Conservation (phyloP, 1,140 invertebrate species). For the Copidosoma floridanum region DNA sequence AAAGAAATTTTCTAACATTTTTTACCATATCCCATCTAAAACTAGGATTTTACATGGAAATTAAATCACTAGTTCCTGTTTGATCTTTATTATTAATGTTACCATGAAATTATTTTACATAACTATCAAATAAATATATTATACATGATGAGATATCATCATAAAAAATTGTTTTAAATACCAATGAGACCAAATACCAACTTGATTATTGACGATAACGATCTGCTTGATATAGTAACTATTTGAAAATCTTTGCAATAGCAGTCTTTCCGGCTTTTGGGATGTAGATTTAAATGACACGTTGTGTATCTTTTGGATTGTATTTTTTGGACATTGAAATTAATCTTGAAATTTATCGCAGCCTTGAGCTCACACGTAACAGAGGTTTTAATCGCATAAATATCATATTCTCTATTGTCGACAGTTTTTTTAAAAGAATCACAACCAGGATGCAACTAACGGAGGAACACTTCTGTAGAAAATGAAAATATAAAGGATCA, state of each 20-base stretch:
- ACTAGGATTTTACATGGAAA: no score
- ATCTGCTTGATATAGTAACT: background rate
- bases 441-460: slow-evolving; percentile 42
- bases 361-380: slow-evolving; percentile 58
- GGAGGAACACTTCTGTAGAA: slow-evolving; percentile 23
- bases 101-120: no score
- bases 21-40: no score
- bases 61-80: no score
- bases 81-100: no score
- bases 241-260: slow-evolving; percentile 2
- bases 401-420: slow-evolving; percentile 51
- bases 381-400: slow-evolving; percentile 51
- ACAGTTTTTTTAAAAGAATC: slow-evolving; percentile 53
- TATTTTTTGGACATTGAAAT: slow-evolving; percentile 16
- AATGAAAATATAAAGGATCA: slow-evolving; percentile 21
- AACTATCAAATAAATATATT: no score
- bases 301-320: slow-evolving; percentile 2
- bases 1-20: no score
- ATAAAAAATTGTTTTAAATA: no score
- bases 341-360: slow-evolving; percentile 19
- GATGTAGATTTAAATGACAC: slow-evolving; percentile 8
- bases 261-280: slow-evolving; percentile 14
- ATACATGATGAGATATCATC: no score
- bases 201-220: slow-evolving; percentile 9
- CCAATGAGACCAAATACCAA: no score